These are phyloP conservation scores for Holacanthus passer DNA, from an alignment of 2,113 vertebrate species.

Conservation along the genomic window DNA sequence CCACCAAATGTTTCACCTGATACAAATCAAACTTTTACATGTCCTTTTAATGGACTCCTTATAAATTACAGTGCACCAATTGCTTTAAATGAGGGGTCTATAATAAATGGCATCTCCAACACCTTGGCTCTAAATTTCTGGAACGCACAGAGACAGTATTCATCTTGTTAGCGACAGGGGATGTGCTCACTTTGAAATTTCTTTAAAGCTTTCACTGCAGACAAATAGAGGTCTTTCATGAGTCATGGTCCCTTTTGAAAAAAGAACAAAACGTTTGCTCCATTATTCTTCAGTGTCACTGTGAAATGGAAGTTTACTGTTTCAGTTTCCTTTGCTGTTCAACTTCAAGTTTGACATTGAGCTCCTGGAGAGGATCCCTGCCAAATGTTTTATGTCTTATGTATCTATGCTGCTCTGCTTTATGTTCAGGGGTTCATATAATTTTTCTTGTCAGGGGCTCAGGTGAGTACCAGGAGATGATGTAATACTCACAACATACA, in stretches of 20 bases:
- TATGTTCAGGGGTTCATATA: no score
- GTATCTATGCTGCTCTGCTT: not conserved
- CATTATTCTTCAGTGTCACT: slow-evolving; percentile 11
- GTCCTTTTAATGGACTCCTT: not conserved
- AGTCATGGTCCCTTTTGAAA: not conserved
- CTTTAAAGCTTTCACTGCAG: not conserved
- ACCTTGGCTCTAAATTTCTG: not conserved
- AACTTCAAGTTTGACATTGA: slow-evolving; percentile 20
- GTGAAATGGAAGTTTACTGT: slow-evolving; percentile 33
- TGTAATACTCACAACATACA: no score
- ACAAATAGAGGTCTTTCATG: not conserved
- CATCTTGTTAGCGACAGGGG: not conserved
- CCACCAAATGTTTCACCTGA: not conserved
- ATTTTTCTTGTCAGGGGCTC: no score
- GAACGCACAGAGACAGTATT: not conserved
- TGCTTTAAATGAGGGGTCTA: not conserved
- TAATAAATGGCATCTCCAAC: not conserved
- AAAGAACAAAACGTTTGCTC: slow-evolving; percentile 13
- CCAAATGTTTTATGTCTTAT: slow-evolving; percentile 12
- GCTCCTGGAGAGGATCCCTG: slow-evolving; percentile 17
- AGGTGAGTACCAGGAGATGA: no score
- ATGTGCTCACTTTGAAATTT: not conserved
- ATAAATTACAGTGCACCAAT: not conserved
- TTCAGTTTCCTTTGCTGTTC: slow-evolving; percentile 19
- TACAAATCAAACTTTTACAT: not conserved